Base-by-base conservation (phyloP, 2,113 vertebrate species). In the Peromyscus leucopus region DNA sequence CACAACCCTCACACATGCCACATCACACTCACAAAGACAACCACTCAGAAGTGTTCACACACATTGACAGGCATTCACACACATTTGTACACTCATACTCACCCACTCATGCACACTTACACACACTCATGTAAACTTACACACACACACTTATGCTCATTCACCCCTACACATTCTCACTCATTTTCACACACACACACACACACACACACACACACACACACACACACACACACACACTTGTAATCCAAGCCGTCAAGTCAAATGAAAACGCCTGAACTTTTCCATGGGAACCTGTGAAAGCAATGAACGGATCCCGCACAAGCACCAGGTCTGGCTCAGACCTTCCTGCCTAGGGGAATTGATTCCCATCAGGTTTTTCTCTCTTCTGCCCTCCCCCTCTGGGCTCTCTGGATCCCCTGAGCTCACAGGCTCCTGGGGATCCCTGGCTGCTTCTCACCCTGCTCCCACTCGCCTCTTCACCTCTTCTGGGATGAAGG, bases 241-340 rank as follows among this genome's bases (percentile, higher is more conserved):
- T 15, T 93, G 94, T 63, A 61, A 22, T 5, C 21, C 92, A n/a
- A 94, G 51, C 15, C 48, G 36, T 15, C 98, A 94, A 83, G 78
- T 98, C 96, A 97, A 89, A 89, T 19, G 0, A 90, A 95, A 85
- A 94, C 8, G 31, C 78, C 97, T 91, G 28, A 78, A 4, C 93
- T 95, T 95, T 92, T 22, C 98, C 96, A 96, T 90, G 89, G 98
- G 89, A 98, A 98, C 95, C 0, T 9, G 17, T 19, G 83, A 63
- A 0, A 55, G 97, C 96, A 98, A 96, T 96, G 96, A 36, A 93
- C 83, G 91, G 63, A 69, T 75, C 16, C 74, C 61, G 57, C 55
- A 71, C 93, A 65, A 26, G 91, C 55, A 59, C n/a, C 87, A 82
- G 97, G 90, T 95, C 96, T 98, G 98, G 97, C 98, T 39, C 59